Evolutionary conservation across 2,888 invertebrate species (phyloP).

Genomic region (Pantelozetes paolii): DNA sequence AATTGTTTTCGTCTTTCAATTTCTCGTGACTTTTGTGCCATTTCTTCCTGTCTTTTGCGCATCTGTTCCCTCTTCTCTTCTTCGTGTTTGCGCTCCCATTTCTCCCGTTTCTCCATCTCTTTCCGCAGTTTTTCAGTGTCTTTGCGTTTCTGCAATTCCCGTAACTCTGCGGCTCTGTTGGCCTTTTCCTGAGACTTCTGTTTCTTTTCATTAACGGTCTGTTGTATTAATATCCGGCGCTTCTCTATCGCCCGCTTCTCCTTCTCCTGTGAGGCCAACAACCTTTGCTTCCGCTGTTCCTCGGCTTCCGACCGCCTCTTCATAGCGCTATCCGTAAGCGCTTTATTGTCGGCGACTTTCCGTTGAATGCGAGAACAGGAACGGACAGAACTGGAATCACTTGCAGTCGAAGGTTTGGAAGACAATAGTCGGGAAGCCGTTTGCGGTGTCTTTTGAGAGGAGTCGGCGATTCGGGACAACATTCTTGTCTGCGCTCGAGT

Average conservation of each 20-base stretch:
- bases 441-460: not conserved
- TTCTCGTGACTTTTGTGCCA: not conserved
- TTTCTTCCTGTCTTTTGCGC: not conserved
- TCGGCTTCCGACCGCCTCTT: conserved; percentile 26
- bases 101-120: conserved; percentile 21
- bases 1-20: conserved; percentile 31
- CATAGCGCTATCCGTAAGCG: conserved; percentile 16
- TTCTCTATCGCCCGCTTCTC: conserved; percentile 27
- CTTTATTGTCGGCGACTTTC: conserved; percentile 11
- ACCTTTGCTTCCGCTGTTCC: not conserved
- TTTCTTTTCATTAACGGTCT: conserved; percentile 13
- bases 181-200: conserved; percentile 25
- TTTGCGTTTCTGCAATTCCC: conserved; percentile 16
- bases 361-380: not conserved
- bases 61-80: conserved; percentile 16
- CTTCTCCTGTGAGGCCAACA: conserved; percentile 24
- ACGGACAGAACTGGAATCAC: not conserved
- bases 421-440: not conserved
- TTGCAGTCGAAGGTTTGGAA: too few relatives aligned
- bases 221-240: not conserved
- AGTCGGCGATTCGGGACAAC: conserved; percentile 3
- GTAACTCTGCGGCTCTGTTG: conserved; percentile 1
- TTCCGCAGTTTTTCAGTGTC: not conserved
- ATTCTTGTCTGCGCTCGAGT: conserved; percentile 10
- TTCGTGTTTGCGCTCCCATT: conserved; percentile 13